Evolutionary conservation across 2,797 vertebrate species (phyloP), one percentile per base, ranked within the genome.

Genomic region (Sebastes baramenuke): DNA sequence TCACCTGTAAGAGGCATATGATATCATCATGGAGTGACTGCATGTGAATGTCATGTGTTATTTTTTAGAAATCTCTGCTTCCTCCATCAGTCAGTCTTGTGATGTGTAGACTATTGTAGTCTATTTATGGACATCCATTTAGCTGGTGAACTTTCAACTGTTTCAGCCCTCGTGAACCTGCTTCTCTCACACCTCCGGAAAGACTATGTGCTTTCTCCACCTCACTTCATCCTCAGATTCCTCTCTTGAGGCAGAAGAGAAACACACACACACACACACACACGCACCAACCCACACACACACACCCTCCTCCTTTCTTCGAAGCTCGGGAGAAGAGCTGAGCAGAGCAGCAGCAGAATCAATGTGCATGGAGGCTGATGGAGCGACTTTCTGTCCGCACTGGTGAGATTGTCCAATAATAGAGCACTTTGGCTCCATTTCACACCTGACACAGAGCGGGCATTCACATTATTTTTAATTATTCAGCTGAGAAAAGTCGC

Each of bases 251-350:
- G 58, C 69, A 5, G 71, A 42, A 16, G 27, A 85, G 55, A 75
- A 55, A 54, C 59, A 69, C 56, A 76, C 20, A 74, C 49, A 52
- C 49, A 54, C 79, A 91, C 14, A 16, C 14, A 5, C 49, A 91
- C 46, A 49, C 46, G 9, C 46, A 52, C 46, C n/a, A n/a, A n/a
- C n/a, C n/a, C 46, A 9, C 46, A 52, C 49, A 49, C 49, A 49
- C 3, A 54, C 88, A 16, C 4, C 6, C 6, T 18, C 16, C 7
- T 11, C 16, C 13, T 16, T 16, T n/a, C 18, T 11, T 30, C 55
- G 59, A 71, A 7, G 30, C 8, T 25, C 22, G 3, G 38, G 27
- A 59, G 32, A n/a, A 58, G 76, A 75, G 75, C 7, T 16, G 54
- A 72, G 67, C 29, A n/a, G 77, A 25, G 18, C 4, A 11, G 14